A percentile compares a stretch with the other conserved stretches of the same genome.
Conservation (phyloP, 1,140 invertebrate species). For the Drosophila varians region DNA sequence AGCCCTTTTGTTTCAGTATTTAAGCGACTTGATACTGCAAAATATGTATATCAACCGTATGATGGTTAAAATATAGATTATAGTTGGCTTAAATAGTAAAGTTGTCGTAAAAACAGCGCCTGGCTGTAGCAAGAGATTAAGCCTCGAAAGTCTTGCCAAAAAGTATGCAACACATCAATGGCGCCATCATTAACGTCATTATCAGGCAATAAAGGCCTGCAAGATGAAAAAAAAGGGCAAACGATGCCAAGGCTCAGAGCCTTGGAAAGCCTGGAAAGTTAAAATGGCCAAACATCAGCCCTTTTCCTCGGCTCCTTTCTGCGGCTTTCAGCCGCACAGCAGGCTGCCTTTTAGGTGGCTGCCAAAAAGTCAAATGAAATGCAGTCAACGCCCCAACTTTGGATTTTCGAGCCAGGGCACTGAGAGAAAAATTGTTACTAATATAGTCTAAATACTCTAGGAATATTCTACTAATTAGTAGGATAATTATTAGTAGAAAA, state of each 20-base stretch:
- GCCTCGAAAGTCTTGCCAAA: slow-evolving; percentile 1
- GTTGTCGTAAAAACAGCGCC: background rate
- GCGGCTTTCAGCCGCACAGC: slow-evolving; percentile 53
- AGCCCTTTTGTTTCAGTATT: slow-evolving; percentile 36
- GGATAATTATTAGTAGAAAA: too few species aligned
- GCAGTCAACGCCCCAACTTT: slow-evolving; percentile 50
- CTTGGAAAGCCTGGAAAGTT: slow-evolving; percentile 21
- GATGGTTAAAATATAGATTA: background rate
- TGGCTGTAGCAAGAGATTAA: too few species aligned
- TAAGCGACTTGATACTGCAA: slow-evolving; percentile 76
- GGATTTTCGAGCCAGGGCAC: slow-evolving; percentile 18
- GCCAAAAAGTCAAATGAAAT: slow-evolving; percentile 64
- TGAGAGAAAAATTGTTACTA: background rate
- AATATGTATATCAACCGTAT: slow-evolving; percentile 62
- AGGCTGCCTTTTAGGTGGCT: slow-evolving; percentile 67
- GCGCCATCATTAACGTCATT: slow-evolving; percentile 68
- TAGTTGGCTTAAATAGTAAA: too few species aligned
- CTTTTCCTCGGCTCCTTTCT: slow-evolving; percentile 12
- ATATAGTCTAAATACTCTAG: too few species aligned
- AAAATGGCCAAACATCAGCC: slow-evolving; percentile 26
- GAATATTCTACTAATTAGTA: too few species aligned
- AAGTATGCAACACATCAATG: slow-evolving; percentile 35
- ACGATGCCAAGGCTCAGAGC: slow-evolving; percentile 36
- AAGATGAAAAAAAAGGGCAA: slow-evolving; percentile 31
- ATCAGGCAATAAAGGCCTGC: slow-evolving; percentile 27